Evolutionary conservation across 1,140 invertebrate species (phyloP).

Genomic region (Apis laboriosa): DNA sequence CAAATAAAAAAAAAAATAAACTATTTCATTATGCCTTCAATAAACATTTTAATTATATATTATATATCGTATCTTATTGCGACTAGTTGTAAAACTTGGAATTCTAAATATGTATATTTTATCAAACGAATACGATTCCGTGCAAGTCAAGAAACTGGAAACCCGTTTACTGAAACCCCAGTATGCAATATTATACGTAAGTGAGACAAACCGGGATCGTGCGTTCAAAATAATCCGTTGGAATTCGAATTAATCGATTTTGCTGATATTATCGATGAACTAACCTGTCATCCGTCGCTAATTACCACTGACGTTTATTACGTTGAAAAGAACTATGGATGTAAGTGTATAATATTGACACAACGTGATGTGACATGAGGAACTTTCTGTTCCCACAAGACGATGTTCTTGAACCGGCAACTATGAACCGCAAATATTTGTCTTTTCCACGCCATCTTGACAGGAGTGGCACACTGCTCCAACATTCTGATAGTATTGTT

Average conservation of each 20-base stretch:
- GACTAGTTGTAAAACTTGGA: neutral
- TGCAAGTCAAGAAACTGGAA: neutral
- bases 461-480: constrained; percentile 26
- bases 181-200: neutral
- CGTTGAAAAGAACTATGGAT: neutral
- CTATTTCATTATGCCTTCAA: neutral
- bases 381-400: constrained; percentile 45
- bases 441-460: constrained; percentile 55
- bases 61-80: neutral
- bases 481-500: constrained; percentile 5
- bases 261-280: neutral
- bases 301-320: constrained; percentile 6
- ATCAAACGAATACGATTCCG: neutral
- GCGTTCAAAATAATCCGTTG: constrained; percentile 6
- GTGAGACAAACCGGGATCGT: neutral
- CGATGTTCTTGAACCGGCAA: constrained; percentile 20
- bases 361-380: constrained; percentile 25
- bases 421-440: constrained; percentile 46
- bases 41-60: neutral
- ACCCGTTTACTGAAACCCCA: neutral
- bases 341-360: constrained; percentile 34
- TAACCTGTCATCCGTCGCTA: constrained; percentile 1
- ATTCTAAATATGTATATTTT: constrained; percentile 8
- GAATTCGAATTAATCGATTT: constrained; percentile 21
- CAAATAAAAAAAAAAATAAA: neutral